Evolutionary conservation across 2,797 vertebrate genomes (phyloP), one percentile per base, ranked within the genome.

Genomic region (Hypotaenidia philippensis): DNA sequence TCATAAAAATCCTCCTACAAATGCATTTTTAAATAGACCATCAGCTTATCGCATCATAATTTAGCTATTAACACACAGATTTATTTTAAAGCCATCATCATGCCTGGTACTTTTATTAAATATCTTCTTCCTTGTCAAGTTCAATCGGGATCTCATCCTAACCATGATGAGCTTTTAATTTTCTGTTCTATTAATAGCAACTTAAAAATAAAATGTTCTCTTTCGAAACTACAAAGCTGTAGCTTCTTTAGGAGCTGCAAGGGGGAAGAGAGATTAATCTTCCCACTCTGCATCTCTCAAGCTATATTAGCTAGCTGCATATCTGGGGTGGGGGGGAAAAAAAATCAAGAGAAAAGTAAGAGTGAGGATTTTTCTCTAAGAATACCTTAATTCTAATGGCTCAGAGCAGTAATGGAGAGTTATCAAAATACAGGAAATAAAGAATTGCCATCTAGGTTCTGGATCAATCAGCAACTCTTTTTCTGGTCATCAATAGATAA

Each of bases 171-270:
- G 91, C 80, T 95, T 96, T 93, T 95, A 96, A 97, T 96, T 96
- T 96, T 94, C 95, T 60, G 29, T 70, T 66, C 91, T 95, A 96
- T 93, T 93, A 93, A 94, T 96, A 96, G 87, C 91, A 94, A 90
- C 76, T 84, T 94, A 91, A 97, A 96, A 96, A 97, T 96, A 96
- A 96, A 96, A 94, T 88, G 85, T 94, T 96, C 94, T 92, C 89
- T 82, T 94, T 93, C 12, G 49, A 90, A 96, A 94, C 91, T 66
- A 32, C 57, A 91, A 93, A 94, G 88, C 90, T 87, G 83, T 87
- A 92, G 90, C 87, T 93, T 91, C 92, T 86, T 90, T 86, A 85
- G 79, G 91, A 93, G 79, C 77, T 93, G 87, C 85, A 91, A 95
- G 65, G 59, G 38, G 65, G 69, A 87, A 94, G 66, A 90, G 52